Conservation (phyloP, 2,113 vertebrate species). For the Chelonoidis abingdonii region DNA sequence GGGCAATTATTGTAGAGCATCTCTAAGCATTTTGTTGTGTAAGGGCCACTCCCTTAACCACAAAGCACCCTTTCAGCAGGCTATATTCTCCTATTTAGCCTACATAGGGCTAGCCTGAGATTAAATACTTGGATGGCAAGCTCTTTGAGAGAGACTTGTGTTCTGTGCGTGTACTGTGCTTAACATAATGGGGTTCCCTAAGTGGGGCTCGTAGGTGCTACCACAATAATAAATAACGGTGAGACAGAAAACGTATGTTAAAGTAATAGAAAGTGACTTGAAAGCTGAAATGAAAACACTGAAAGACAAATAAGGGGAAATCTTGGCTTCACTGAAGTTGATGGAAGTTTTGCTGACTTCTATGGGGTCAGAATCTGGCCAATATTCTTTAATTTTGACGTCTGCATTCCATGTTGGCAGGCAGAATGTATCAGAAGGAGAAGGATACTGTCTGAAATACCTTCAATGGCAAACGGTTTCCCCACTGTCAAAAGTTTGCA, state of each 20-base stretch:
- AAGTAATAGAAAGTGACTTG: slow-evolving; percentile 13
- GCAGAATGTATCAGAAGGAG: background rate
- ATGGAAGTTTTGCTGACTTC: background rate
- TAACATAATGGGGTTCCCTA: too few species aligned
- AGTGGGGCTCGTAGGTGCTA: background rate
- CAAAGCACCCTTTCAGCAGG: background rate
- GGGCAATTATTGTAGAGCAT: background rate
- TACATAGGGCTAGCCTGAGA: background rate
- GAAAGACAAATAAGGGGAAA: background rate
- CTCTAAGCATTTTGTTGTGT: background rate
- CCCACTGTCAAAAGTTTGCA: slow-evolving; percentile 97
- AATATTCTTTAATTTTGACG: background rate
- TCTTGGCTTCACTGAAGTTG: background rate
- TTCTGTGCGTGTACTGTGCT: background rate
- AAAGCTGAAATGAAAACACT: slow-evolving; percentile 42
- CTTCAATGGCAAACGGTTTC: slow-evolving; percentile 99
- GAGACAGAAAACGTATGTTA: background rate
- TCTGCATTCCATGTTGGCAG: slow-evolving; percentile 2
- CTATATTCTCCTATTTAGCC: background rate
- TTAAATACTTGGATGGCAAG: background rate
- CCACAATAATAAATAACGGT: background rate
- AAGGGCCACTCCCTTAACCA: background rate
- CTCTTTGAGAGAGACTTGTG: background rate
- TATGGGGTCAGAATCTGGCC: background rate
- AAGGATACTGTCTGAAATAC: slow-evolving; percentile 71